These are phyloP conservation scores for Tenebrosternarchus preto DNA, from an alignment of 2,113 vertebrate species.

Conservation along the genomic window DNA sequence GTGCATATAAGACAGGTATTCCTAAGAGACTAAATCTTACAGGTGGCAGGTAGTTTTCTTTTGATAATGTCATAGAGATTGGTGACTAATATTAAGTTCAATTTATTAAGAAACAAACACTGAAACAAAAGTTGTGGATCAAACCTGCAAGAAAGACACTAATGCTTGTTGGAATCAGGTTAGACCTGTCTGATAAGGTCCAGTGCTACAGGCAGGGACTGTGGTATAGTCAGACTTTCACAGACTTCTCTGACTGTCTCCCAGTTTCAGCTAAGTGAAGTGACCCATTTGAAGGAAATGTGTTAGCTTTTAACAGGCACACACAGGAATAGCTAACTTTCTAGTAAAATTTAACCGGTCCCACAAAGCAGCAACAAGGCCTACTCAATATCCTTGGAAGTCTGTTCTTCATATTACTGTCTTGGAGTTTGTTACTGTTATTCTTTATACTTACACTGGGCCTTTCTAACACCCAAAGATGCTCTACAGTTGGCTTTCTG, in stretches of 20 bases:
- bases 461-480: no score
- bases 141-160: conserved; percentile 7
- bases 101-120: background rate
- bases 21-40: no score
- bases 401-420: no score
- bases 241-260: background rate
- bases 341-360: conserved; percentile 15
- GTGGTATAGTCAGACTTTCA: background rate
- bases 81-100: no score
- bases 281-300: background rate
- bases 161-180: conserved; percentile 4
- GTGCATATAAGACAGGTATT: no score
- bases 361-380: background rate
- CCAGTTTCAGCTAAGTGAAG: no score
- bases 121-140: background rate
- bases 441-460: no score
- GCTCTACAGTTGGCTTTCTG: no score
- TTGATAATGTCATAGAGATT: background rate
- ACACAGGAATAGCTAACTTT: conserved; percentile 1
- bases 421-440: no score
- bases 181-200: conserved; percentile 59
- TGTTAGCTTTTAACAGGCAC: conserved; percentile 28
- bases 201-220: background rate
- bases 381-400: background rate
- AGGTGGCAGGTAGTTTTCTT: no score